Conservation (phyloP, 1,140 invertebrate genomes). For the Stegodyphus dumicola region DNA sequence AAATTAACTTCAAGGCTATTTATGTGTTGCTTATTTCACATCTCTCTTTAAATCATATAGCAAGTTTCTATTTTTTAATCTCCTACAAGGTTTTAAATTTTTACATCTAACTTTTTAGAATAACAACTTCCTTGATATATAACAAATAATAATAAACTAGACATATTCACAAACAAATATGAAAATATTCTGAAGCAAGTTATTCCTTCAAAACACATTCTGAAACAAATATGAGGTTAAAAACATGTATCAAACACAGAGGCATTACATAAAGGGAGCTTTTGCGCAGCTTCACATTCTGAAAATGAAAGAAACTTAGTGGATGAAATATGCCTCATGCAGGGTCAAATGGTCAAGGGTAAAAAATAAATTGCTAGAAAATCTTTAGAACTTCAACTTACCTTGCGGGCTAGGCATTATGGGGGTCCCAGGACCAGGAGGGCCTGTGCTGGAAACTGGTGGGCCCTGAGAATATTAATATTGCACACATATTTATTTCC, state of each 20-base stretch:
- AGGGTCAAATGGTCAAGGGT: neutral
- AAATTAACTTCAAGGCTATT: no score
- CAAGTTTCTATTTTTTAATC: no score
- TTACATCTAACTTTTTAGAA: no score
- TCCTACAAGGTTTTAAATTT: no score
- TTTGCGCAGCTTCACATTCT: slow-evolving; percentile 38
- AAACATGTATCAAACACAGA: slow-evolving; percentile 1
- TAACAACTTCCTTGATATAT: no score
- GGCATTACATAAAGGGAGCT: slow-evolving; percentile 6
- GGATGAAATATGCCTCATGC: slow-evolving; percentile 41
- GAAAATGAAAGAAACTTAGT: slow-evolving; percentile 53
- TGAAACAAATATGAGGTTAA: slow-evolving; percentile 27
- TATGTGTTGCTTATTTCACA: no score
- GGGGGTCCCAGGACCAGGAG: slow-evolving; percentile 81
- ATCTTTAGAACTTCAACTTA: slow-evolving; percentile 64
- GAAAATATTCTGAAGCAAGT: neutral
- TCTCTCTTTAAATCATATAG: no score
- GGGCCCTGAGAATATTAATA: slow-evolving; percentile 71
- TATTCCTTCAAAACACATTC: neutral
- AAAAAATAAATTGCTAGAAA: neutral
- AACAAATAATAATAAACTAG: no score
- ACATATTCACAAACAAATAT: no score
- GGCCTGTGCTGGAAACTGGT: slow-evolving; percentile 71
- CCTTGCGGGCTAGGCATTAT: slow-evolving; percentile 98
- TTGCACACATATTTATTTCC: neutral